phyloP scores from a whole-genome alignment of 2,797 vertebrate species.

The Malurus leucopterus region DNA sequence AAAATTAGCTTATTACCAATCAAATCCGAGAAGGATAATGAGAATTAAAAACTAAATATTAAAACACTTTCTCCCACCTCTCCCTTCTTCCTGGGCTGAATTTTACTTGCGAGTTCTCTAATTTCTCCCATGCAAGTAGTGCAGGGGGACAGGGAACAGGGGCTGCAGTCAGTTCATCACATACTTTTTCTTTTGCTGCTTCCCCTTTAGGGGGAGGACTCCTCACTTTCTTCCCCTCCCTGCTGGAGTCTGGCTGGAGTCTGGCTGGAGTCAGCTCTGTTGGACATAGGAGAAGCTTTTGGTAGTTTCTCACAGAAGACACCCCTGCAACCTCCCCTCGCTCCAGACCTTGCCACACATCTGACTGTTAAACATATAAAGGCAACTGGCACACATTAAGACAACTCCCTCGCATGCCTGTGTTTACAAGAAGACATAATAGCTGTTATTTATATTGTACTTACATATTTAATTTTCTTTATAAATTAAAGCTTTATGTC shows the following conservation, averaged over 20 bases:
- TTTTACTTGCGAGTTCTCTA: neutral
- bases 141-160: neutral
- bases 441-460: slow-evolving; percentile 12
- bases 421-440: neutral
- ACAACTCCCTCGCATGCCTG: neutral
- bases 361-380: neutral
- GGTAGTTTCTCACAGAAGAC: neutral
- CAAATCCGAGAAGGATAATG: neutral
- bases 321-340: neutral
- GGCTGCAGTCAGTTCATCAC: neutral
- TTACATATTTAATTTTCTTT: slow-evolving; percentile 36
- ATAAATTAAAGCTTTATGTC: slow-evolving; percentile 16
- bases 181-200: neutral
- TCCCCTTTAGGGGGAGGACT: neutral
- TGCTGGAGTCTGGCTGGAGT: fast-evolving
- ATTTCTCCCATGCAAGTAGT: neutral
- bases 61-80: neutral
- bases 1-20: neutral
- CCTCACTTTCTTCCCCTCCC: no score
- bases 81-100: neutral
- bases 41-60: neutral
- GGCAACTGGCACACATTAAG: neutral
- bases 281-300: neutral
- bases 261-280: fast-evolving
- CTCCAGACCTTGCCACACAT: neutral